phyloP scores from a whole-genome alignment of 2,113 vertebrate species.

The Cheirogaleus medius region DNA sequence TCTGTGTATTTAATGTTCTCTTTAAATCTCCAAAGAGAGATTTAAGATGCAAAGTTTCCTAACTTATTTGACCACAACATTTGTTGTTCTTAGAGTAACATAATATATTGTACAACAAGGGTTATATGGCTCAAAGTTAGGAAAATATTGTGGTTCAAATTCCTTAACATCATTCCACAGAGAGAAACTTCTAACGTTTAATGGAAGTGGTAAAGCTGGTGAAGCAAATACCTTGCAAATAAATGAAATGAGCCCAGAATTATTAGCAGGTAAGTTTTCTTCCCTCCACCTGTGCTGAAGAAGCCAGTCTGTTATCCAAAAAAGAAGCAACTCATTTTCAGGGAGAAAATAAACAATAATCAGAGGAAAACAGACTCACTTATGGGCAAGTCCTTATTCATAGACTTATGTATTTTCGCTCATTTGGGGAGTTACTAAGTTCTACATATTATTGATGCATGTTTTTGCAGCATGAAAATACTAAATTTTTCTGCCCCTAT shows the following conservation, averaged over 20 bases:
- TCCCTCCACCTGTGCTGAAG: background rate
- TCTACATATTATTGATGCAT: background rate
- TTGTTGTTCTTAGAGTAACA: background rate
- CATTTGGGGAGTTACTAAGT: background rate
- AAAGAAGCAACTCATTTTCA: background rate
- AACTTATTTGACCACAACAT: background rate
- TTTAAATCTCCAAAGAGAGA: constrained; percentile 26
- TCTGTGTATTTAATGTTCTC: background rate
- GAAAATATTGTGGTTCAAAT: background rate
- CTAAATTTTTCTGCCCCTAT: background rate
- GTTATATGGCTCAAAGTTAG: background rate
- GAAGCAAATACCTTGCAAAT: background rate
- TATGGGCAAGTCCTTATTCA: background rate
- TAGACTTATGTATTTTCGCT: background rate
- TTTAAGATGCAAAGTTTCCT: background rate
- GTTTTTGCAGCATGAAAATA: background rate
- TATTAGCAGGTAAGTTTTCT: background rate
- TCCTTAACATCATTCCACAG: background rate
- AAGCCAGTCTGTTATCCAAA: background rate
- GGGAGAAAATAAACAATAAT: background rate
- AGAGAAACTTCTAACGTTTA: background rate
- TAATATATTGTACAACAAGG: background rate
- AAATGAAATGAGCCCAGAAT: background rate
- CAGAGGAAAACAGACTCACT: background rate
- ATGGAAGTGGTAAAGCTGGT: background rate